Percentiles rank a stretch among this genome's conserved stretches.
Conservation (phyloP, 2,888 invertebrate genomes). For the Phorcus lineatus region DNA sequence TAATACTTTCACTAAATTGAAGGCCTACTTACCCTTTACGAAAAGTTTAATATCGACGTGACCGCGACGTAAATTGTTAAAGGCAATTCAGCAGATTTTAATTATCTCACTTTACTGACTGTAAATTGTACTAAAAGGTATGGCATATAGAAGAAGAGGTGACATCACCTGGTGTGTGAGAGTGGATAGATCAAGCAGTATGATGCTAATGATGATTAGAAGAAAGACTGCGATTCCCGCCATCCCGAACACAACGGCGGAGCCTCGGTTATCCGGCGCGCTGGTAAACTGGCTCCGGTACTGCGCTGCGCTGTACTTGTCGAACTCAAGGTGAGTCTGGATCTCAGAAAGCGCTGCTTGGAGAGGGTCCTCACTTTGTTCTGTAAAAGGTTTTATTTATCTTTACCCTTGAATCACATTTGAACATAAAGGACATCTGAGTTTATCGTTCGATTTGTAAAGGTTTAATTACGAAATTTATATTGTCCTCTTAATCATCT, state of each 20-base stretch:
- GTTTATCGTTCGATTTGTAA: no score
- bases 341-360: background rate
- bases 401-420: no score
- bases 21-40: no score
- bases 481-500: no score
- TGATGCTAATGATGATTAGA: background rate
- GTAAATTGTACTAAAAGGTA: no score
- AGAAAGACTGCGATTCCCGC: conserved; percentile 12
- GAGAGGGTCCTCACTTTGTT: background rate
- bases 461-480: no score
- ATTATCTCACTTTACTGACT: no score
- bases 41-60: no score
- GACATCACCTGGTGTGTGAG: background rate
- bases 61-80: no score
- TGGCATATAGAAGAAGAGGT: no score
- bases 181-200: conserved; percentile 11
- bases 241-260: conserved; percentile 13
- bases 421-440: background rate
- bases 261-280: background rate
- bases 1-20: no score
- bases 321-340: background rate
- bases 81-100: no score
- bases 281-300: conserved; percentile 22
- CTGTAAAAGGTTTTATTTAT: background rate
- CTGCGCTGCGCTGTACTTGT: background rate